Percentiles rank a stretch among this genome's conserved stretches.
These are phyloP conservation scores for Zosterops lateralis DNA, from an alignment of 2,113 vertebrate genomes.

Conservation along the genomic window DNA sequence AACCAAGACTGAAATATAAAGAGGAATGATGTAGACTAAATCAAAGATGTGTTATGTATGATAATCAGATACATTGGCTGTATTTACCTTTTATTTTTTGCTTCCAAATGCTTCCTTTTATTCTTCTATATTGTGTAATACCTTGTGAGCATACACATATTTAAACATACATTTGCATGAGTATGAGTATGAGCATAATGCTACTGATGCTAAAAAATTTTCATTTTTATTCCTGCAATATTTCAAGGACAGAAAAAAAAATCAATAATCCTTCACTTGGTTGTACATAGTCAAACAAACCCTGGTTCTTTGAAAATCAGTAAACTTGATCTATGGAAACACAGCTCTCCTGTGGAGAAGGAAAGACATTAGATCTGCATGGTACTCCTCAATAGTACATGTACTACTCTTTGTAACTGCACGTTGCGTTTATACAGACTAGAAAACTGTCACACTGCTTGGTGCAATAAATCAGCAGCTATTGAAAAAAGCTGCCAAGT, in stretches of 20 bases:
- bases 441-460: background rate
- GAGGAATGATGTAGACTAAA: background rate
- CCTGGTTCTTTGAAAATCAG: background rate
- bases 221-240: background rate
- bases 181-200: background rate
- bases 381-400: background rate
- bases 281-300: background rate
- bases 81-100: background rate
- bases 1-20: background rate
- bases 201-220: background rate
- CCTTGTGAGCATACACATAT: background rate
- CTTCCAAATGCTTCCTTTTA: background rate
- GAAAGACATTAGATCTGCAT: background rate
- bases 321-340: background rate
- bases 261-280: background rate
- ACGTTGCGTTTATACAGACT: background rate
- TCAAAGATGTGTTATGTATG: background rate
- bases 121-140: background rate
- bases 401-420: background rate
- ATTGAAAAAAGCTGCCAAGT: slow-evolving; percentile 25
- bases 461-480: slow-evolving; percentile 36
- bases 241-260: background rate
- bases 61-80: background rate
- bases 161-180: background rate
- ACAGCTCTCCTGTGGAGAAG: background rate